Conservation (phyloP, 1,140 invertebrate genomes). For the Trichonephila clavata region DNA sequence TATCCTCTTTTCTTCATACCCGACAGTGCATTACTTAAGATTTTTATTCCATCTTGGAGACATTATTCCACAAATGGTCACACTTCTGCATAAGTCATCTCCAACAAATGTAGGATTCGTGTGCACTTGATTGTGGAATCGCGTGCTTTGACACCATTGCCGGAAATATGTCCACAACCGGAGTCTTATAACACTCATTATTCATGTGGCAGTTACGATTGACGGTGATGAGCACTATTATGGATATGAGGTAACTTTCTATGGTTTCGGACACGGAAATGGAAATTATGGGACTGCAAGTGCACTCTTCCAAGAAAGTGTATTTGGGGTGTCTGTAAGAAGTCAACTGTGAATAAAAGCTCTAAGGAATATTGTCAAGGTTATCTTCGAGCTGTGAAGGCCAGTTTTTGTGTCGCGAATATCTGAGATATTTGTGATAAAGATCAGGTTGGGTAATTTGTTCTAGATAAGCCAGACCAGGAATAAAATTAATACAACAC, state of each 20-base stretch:
- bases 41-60: not conserved
- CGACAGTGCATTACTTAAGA: not conserved
- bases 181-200: not conserved
- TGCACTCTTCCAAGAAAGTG: not conserved
- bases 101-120: not conserved
- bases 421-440: too few relatives aligned
- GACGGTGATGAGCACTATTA: not conserved
- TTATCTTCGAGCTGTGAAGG: not conserved
- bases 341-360: not conserved
- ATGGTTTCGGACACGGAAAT: not conserved
- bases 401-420: too few relatives aligned
- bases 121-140: not conserved
- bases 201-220: too few relatives aligned
- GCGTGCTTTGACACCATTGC: not conserved
- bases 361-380: not conserved
- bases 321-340: not conserved
- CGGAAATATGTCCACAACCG: not conserved
- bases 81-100: not conserved
- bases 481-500: too few relatives aligned
- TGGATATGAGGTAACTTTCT: constrained; percentile 23
- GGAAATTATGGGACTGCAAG: not conserved
- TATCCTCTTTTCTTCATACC: not conserved
- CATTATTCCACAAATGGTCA: not conserved
- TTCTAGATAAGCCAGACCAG: too few relatives aligned
- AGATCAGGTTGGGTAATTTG: too few relatives aligned